Evolutionary conservation across 23 tunicate genomes (phyloP).

Genomic region (Trididemnum miniatum): DNA sequence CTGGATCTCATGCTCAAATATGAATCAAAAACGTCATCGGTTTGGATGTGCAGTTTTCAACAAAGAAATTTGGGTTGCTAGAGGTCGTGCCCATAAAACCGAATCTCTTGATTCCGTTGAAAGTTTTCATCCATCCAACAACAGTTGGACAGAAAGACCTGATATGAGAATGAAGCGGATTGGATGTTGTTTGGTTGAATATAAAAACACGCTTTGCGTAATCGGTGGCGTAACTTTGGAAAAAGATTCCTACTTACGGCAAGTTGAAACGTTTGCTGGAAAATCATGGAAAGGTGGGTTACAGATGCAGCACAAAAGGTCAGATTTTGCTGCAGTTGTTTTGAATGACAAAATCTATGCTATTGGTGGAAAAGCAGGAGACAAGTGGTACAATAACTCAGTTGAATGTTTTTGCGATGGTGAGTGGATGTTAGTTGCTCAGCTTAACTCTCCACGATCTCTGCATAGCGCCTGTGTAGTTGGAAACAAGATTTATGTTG

Average conservation of each 20-base stretch:
- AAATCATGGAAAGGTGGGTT: no score
- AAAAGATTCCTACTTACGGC: no score
- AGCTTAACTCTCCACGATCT: background rate
- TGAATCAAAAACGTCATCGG: background rate
- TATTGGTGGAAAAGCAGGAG: background rate
- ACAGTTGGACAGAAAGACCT: slow-evolving; percentile 4
- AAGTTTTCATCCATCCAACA: background rate
- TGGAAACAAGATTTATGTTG: slow-evolving; percentile 11
- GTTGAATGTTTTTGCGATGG: background rate
- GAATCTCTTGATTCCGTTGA: background rate
- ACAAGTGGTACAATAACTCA: background rate
- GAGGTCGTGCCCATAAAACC: slow-evolving; percentile 15
- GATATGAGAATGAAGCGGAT: background rate
- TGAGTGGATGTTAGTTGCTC: background rate
- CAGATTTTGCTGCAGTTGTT: slow-evolving; percentile 14
- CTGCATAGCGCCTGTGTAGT: slow-evolving; percentile 12
- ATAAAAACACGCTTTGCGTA: background rate
- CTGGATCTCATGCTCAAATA: background rate
- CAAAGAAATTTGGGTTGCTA: background rate
- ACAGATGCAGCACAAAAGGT: background rate
- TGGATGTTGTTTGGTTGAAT: slow-evolving; percentile 10
- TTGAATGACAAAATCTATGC: background rate
- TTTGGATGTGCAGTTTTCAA: background rate
- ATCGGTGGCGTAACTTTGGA: no score
- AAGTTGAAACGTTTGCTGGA: no score